Evolutionary conservation across 2,888 invertebrate genomes (phyloP), one percentile per base, ranked within the genome.

Genomic region (Perithous albicinctus): DNA sequence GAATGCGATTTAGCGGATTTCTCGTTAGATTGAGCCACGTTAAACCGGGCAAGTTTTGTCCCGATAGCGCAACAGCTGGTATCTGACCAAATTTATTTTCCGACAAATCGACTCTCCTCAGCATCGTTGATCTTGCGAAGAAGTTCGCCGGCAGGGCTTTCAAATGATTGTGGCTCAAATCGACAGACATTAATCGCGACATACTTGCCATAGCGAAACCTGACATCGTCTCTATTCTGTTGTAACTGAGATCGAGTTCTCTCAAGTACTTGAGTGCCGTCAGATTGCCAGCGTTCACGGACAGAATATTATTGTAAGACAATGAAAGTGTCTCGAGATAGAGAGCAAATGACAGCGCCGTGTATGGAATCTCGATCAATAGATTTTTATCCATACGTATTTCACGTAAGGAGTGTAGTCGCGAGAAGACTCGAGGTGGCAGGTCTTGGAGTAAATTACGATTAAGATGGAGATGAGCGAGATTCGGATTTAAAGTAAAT

Each of bases 81-180:
- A 98, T 96, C 91, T 97, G 96, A 84, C 95, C 95, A 86, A 98
- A 96, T 69, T 96, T 94, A 93, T 98, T 98, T 81, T 94, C 94
- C 0, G 97, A 96, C 82, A 97, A 92, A 90, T 97, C 97, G 75
- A 97, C 95, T 85, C 96, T 95, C 81, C 96, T 95, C 59, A 97
- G 92, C 56, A 95, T 94, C 79, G 95, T 93, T 6, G 97, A 96
- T 89, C 96, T 95, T 85, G 96, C 95, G 85, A 97, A 95, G 93
- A 97, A 97, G 92, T 97, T 97, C 23, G 96, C 95, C 35, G 97
- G 97, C 84, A 97, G 93, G 78, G 96, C 95, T 32, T 96, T 95
- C 85, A 97, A 91, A 86, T 95, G 94, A 91, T 97, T 97, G 75
- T 95, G 95, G 87, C 96, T 96, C 74, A 97, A 94, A 92, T 97